Evolutionary conservation across 2,797 vertebrate genomes (phyloP).

Genomic region (Ispidina picta): DNA sequence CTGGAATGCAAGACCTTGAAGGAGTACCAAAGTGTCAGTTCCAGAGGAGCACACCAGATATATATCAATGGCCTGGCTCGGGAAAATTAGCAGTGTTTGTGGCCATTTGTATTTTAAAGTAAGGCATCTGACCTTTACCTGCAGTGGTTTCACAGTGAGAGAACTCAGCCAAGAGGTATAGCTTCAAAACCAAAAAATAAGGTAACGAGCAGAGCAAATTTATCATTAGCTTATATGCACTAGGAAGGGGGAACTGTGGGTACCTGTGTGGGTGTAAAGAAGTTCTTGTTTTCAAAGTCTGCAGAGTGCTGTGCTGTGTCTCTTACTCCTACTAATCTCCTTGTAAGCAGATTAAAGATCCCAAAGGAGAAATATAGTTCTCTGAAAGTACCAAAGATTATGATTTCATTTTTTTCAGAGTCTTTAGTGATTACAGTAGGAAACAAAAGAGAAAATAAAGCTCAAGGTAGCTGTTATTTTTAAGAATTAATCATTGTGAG

Average conservation of each 20-base stretch:
- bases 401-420: background rate
- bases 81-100: background rate
- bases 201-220: background rate
- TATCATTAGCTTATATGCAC: background rate
- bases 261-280: background rate
- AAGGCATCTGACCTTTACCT: background rate
- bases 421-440: background rate
- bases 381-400: background rate
- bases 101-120: background rate
- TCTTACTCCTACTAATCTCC: background rate
- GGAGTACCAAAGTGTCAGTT: background rate
- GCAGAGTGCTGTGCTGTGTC: background rate
- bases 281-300: conserved; percentile 6
- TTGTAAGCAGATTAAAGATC: conserved; percentile 15
- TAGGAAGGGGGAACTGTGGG: background rate
- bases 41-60: background rate
- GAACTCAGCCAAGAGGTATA: background rate
- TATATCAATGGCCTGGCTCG: background rate
- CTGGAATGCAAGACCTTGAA: background rate
- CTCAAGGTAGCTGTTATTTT: background rate
- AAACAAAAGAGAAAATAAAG: background rate
- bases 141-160: background rate
- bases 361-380: background rate
- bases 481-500: background rate
- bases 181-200: background rate